Conservation (phyloP, 2,113 vertebrate species). For the Paradoxurus hermaphroditus region DNA sequence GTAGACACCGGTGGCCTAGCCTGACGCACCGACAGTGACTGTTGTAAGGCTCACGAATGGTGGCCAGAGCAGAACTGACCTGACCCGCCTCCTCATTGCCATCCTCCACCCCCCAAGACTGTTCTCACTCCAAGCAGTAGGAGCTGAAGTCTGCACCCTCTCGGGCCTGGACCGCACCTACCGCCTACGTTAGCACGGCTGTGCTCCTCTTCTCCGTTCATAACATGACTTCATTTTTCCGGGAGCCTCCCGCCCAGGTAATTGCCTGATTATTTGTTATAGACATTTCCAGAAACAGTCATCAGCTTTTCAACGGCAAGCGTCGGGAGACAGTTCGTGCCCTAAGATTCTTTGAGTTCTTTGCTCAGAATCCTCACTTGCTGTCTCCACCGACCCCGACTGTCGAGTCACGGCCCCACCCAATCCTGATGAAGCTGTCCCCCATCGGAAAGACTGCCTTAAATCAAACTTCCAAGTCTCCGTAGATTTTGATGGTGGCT, state of each 20-base stretch:
- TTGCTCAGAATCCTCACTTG: neutral
- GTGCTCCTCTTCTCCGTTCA: neutral
- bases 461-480: neutral
- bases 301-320: neutral
- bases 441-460: neutral
- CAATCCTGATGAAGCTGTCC: neutral
- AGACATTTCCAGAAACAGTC: neutral
- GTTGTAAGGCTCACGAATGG: neutral
- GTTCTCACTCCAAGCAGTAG: neutral
- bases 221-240: neutral
- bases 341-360: neutral
- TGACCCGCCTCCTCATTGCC: neutral
- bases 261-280: neutral
- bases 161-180: neutral
- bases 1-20: neutral
- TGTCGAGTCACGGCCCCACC: accelerated
- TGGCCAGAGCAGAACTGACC: neutral
- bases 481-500: accelerated
- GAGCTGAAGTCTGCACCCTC: neutral
- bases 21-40: neutral
- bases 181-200: no score
- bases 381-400: neutral
- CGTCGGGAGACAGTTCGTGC: neutral
- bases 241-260: neutral
- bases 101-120: neutral